These are phyloP conservation scores for Ailurus styani DNA, from an alignment of 2,113 vertebrate genomes.

Conservation along the genomic window DNA sequence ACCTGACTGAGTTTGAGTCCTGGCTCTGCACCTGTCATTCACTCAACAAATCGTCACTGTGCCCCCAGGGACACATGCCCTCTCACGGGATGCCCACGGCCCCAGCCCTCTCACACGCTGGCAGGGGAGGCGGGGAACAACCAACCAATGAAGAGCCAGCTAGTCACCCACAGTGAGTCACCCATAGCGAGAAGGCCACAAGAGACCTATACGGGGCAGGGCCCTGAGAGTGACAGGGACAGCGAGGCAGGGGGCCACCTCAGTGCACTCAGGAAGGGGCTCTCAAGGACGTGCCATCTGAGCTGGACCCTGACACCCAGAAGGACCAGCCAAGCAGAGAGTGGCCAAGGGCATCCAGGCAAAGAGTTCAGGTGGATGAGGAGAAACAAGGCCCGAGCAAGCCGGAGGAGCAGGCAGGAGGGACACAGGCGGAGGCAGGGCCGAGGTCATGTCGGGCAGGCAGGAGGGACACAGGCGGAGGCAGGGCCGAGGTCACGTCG, in stretches of 20 bases:
- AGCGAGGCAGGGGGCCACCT: no score
- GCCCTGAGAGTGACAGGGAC: not conserved
- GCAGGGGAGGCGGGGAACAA: not conserved
- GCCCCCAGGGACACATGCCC: not conserved
- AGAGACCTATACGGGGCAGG: not conserved
- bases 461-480: accelerated
- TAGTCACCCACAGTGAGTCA: not conserved
- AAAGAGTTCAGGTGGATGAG: not conserved
- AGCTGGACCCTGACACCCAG: not conserved
- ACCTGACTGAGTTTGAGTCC: not conserved
- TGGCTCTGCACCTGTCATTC: not conserved
- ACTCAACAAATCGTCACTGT: not conserved
- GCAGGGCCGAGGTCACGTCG: not conserved
- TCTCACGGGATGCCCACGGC: not conserved
- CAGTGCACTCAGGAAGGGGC: not conserved
- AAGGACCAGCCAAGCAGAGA: not conserved
- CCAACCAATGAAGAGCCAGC: not conserved
- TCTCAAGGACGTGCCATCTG: not conserved
- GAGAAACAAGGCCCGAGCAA: not conserved
- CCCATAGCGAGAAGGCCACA: not conserved
- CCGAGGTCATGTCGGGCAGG: no score
- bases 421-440: no score
- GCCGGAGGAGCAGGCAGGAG: not conserved
- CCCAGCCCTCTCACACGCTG: not conserved
- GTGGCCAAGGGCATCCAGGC: not conserved